A percentile compares a stretch with the other conserved stretches of the same genome.
These are phyloP conservation scores for Catocala fraxini DNA, from an alignment of 2,888 invertebrate species.

Conservation along the genomic window DNA sequence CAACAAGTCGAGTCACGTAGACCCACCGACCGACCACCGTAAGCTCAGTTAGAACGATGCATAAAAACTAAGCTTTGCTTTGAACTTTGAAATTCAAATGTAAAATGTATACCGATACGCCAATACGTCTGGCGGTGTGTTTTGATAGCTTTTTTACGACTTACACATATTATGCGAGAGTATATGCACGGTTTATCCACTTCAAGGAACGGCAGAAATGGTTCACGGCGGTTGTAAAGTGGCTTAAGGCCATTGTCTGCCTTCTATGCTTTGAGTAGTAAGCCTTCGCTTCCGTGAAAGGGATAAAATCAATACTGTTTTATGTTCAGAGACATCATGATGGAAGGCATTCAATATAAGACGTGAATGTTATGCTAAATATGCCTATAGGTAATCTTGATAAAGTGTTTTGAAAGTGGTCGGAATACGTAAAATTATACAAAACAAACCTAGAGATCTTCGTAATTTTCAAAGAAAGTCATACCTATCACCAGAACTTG, in stretches of 20 bases:
- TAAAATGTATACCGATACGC: conserved; percentile 73
- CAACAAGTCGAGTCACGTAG: conserved; percentile 79
- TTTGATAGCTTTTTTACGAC: conserved; percentile 56
- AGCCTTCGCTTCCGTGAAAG: conserved; percentile 3
- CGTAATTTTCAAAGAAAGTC: too few relatives aligned
- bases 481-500: too few relatives aligned
- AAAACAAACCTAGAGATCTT: too few relatives aligned
- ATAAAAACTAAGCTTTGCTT: conserved; percentile 84
- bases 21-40: conserved; percentile 75
- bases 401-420: too few relatives aligned
- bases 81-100: conserved; percentile 85
- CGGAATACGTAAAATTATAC: too few relatives aligned
- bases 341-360: background rate
- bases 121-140: conserved; percentile 65
- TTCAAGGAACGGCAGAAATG: conserved; percentile 8
- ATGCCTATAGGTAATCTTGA: too few relatives aligned
- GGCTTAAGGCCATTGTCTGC: conserved; percentile 6
- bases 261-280: conserved; percentile 3
- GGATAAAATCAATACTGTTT: conserved; percentile 14
- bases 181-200: conserved; percentile 7
- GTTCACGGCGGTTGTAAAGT: conserved; percentile 9
- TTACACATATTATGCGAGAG: conserved; percentile 21
- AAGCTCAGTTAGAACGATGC: conserved; percentile 85
- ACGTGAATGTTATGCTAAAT: conserved; percentile 3
- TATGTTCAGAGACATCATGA: conserved; percentile 3